Evolutionary conservation across 2,888 invertebrate genomes (phyloP), one percentile per base, ranked within the genome.

Genomic region (Acronicta aceris): DNA sequence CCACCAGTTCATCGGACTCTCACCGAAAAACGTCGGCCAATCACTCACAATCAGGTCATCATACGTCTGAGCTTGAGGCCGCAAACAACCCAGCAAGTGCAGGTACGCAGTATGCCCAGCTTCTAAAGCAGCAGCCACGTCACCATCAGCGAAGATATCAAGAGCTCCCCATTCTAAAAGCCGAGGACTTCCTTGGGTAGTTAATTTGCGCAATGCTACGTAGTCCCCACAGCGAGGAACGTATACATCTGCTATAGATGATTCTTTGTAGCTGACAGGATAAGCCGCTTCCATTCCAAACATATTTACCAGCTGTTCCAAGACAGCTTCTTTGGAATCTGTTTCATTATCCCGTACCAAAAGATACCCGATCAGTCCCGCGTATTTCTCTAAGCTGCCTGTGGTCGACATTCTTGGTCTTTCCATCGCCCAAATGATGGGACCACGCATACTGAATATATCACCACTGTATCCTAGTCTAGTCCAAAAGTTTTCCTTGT

Each of bases 361-460:
- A 47, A 94, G 68, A 71, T 88, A 94, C 2, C 94, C 94, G 9
- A 90, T 79, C 41, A 94, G 69, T 10, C 84, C 79, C 0, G 88
- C 74, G 50, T 85, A 88, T 15, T 80, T 81, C 12, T 89, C 86
- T 2, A 70, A 47, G 50, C 87, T 87, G 1, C 89, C 90, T 0
- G 88, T 88, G 0, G 80, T 81, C 1, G 92, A 90, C 59, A 90
- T 38, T 47, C 65, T 83, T 0, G 94, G 94, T 8, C 82, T 85
- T 60, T 93, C 89, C 80, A 90, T 94, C 0, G 94, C 93, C 94
- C 94, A 94, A n/a, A 93, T 78, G 2, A 95, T 91, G 0, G 94
- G 94, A 6, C 95, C 95, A 47, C 84, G 85, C 43, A 92, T 77
- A 69, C 94, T 94, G 2, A 95, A 81, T 57, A 94, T 93, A 51